Evolutionary conservation across 2,797 vertebrate genomes (phyloP).

Genomic region (Rhinatrema bivittatum): DNA sequence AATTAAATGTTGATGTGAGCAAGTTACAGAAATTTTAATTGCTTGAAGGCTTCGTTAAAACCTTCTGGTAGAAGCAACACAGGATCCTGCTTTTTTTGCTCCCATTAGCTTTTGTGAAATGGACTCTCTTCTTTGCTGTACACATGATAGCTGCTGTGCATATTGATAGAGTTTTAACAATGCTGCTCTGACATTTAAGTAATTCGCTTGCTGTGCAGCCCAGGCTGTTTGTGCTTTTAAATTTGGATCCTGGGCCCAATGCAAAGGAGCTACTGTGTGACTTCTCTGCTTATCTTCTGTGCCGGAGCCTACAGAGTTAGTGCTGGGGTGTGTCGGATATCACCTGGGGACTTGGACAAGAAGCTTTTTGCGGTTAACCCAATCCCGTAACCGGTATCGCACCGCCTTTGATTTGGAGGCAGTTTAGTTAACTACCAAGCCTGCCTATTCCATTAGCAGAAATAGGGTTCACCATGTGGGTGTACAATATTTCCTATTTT

Average conservation of each 20-base stretch:
- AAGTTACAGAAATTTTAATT: no score
- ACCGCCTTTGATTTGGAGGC: slow-evolving; percentile 57
- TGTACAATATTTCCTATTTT: slow-evolving; percentile 43
- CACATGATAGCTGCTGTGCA: slow-evolving; percentile 57
- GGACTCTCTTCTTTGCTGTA: slow-evolving; percentile 42
- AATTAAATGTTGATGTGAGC: no score
- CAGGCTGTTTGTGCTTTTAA: slow-evolving; percentile 58
- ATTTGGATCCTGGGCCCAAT: slow-evolving; percentile 53
- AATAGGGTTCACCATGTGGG: slow-evolving; percentile 52
- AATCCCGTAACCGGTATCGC: slow-evolving; percentile 49
- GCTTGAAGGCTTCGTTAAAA: slow-evolving; percentile 35
- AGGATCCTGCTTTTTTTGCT: slow-evolving; percentile 57
- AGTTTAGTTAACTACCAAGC: slow-evolving; percentile 50
- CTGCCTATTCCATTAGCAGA: slow-evolving; percentile 44
- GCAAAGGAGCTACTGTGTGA: slow-evolving; percentile 66
- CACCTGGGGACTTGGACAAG: slow-evolving; percentile 59
- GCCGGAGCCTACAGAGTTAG: slow-evolving; percentile 48
- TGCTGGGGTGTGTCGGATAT: slow-evolving; percentile 61
- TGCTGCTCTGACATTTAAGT: slow-evolving; percentile 61
- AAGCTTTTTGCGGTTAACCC: slow-evolving; percentile 61
- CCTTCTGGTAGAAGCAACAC: slow-evolving; percentile 55
- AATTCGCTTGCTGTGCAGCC: slow-evolving; percentile 47
- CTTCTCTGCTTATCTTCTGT: slow-evolving; percentile 58
- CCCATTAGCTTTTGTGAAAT: slow-evolving; percentile 48
- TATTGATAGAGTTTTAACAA: slow-evolving; percentile 61